phyloP scores from a whole-genome alignment of 2,888 invertebrate species.

The Eupithecia vulgata region DNA sequence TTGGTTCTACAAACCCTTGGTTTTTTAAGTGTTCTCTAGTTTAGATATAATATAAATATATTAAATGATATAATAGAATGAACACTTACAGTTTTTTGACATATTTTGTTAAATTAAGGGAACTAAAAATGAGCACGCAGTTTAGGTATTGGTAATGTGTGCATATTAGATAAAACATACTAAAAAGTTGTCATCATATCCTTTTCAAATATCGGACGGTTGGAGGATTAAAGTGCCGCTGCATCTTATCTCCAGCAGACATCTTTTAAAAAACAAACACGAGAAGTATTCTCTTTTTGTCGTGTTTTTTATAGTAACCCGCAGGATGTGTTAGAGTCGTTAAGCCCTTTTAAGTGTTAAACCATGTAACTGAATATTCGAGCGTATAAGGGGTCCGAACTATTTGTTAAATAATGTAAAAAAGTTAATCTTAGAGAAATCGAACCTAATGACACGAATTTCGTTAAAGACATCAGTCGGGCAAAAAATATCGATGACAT shows the following conservation, averaged over 20 bases:
- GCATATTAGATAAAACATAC: conserved; percentile 79
- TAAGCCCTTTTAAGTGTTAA: conserved; percentile 85
- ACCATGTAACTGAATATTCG: conserved; percentile 84
- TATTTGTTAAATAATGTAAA: conserved; percentile 82
- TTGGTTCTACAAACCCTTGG: too few species aligned
- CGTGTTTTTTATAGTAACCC: conserved; percentile 83
- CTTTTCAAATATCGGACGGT: conserved; percentile 83
- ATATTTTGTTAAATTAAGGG: conserved; percentile 37
- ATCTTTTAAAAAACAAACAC: conserved; percentile 84
- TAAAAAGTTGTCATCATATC: conserved; percentile 83
- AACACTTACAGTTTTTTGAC: conserved; percentile 19
- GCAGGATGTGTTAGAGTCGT: conserved; percentile 84
- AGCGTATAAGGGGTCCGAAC: conserved; percentile 80
- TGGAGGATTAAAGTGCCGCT: conserved; percentile 83
- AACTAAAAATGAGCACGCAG: conserved; percentile 50
- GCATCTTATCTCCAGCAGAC: conserved; percentile 81
- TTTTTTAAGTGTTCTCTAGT: not conserved
- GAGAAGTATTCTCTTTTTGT: conserved; percentile 81
- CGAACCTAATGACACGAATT: conserved; percentile 82
- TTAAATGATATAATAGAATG: conserved; percentile 1
- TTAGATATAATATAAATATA: not conserved
- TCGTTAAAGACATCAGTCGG: conserved; percentile 79
- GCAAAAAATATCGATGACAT: conserved; percentile 81
- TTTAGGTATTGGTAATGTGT: conserved; percentile 72
- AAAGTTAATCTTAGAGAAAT: conserved; percentile 82